These are phyloP conservation scores for Aphaenogaster ashmeadi DNA, from an alignment of 1,140 invertebrate species.

Conservation along the genomic window DNA sequence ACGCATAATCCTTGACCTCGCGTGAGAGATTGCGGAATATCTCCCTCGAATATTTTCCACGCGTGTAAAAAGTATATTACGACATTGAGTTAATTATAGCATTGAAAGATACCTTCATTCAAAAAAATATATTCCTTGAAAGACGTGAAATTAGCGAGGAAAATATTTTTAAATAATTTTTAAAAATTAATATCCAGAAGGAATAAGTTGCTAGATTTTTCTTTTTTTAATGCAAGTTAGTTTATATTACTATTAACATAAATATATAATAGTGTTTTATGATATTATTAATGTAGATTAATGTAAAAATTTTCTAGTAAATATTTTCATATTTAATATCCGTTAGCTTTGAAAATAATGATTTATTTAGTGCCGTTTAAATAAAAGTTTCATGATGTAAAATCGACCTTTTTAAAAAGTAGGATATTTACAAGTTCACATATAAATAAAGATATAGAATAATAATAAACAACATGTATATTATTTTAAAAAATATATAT, in stretches of 20 bases:
- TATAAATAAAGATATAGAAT: not conserved
- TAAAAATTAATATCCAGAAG: not conserved
- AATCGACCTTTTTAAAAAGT: not conserved
- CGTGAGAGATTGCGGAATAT: constrained; percentile 20
- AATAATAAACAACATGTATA: not conserved
- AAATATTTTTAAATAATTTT: not conserved
- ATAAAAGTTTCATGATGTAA: not conserved
- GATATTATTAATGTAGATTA: constrained; percentile 1
- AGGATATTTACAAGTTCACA: not conserved
- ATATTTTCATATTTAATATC: constrained; percentile 8
- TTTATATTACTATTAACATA: not conserved
- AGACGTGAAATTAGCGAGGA: not conserved
- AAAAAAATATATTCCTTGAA: not conserved
- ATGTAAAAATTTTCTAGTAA: not conserved
- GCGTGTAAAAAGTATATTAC: not conserved
- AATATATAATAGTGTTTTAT: not conserved
- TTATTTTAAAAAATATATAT: not conserved
- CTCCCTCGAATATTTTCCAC: constrained; percentile 38
- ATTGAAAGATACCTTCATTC: not conserved
- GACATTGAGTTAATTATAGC: constrained; percentile 14
- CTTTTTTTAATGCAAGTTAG: not conserved
- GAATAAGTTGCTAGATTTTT: not conserved
- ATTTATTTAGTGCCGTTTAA: not conserved
- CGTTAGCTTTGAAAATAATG: not conserved
- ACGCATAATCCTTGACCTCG: constrained; percentile 66